A percentile compares a stretch with the other conserved stretches of the same genome.
phyloP scores from a whole-genome alignment of 2,888 invertebrate species.

The Eilema sororculum region DNA sequence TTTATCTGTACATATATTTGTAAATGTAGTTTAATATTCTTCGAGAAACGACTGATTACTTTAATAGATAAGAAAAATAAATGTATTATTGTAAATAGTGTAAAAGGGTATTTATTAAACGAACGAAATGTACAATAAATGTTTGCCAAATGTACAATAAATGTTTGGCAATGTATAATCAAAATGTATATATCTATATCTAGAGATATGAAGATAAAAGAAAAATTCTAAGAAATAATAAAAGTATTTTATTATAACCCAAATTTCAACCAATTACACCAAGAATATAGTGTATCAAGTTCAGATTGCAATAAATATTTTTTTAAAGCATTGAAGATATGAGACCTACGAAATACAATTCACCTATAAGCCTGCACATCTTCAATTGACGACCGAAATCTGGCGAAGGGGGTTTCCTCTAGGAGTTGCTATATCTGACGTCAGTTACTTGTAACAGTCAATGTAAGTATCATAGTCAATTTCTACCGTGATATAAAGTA shows the following conservation, averaged over 20 bases:
- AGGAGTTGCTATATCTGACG: too few species aligned
- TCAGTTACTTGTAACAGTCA: too few species aligned
- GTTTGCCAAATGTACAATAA: conserved; percentile 58
- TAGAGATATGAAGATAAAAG: conserved; percentile 71
- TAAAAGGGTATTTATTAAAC: conserved; percentile 62
- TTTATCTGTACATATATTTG: conserved; percentile 49
- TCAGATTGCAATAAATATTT: too few species aligned
- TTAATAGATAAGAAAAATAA: conserved; percentile 60
- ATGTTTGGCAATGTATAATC: conserved; percentile 59
- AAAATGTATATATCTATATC: conserved; percentile 72
- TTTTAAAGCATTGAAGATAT: too few species aligned
- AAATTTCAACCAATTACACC: not conserved
- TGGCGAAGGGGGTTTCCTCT: too few species aligned
- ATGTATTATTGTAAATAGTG: conserved; percentile 69
- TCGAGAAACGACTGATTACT: conserved; percentile 78
- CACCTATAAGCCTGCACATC: too few species aligned
- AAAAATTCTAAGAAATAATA: conserved; percentile 62
- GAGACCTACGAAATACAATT: too few species aligned
- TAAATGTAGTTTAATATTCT: conserved; percentile 56
- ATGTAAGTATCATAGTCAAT: too few species aligned
- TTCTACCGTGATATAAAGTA: too few species aligned
- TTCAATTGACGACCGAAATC: too few species aligned
- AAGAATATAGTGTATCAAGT: too few species aligned
- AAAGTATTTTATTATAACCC: conserved; percentile 22
- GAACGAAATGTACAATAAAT: conserved; percentile 59